Base-by-base conservation (phyloP, 2,113 vertebrate species). In the Spheniscus mendiculus region DNA sequence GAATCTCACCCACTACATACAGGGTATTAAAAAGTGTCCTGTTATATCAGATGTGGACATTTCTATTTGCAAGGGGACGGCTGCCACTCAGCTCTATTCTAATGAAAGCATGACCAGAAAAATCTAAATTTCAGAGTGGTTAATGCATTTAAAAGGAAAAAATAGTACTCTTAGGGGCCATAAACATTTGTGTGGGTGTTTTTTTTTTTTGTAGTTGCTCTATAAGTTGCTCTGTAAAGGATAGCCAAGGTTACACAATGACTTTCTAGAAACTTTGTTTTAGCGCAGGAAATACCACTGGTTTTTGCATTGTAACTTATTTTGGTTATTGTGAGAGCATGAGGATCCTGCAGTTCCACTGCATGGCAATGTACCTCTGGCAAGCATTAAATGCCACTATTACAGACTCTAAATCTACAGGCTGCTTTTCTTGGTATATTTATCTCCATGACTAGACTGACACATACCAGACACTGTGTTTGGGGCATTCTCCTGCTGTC, bases 251-350 rank as follows among this genome's bases (percentile, higher is more conserved):
- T 70, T 40, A n/a, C 10, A 36, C 1, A 0, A 9, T 5, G 38
- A 56, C 53, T 53, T 94, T 56, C 53, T 26, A 80, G 49, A 62
- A 81, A 26, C 23, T 66, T 72, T 77, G 6, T 9, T 83, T 58
- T 58, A 69, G 27, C 3, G 1, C 45, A 44, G 62, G 17, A 36
- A 42, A 44, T 20, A 40, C 18, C 5, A 0, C 5, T 27, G 34
- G 1, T 2, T 19, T 77, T 86, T 59, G 9, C 44, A 6, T 0
- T 11, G 23, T 11, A 14, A 49, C 36, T n/a, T n/a, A 3, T 40
- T 69, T 56, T 8, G 5, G 18, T 25, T 66, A 6, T 11, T 34
- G 4, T 9, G 40, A 3, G 25, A 40, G 15, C 0, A 0, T 23
- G 30, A 87, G 52, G 19, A 34, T 76, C 32, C 69, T 47, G 36